Conservation (phyloP, 2,113 vertebrate genomes). For the Podiceps cristatus region DNA sequence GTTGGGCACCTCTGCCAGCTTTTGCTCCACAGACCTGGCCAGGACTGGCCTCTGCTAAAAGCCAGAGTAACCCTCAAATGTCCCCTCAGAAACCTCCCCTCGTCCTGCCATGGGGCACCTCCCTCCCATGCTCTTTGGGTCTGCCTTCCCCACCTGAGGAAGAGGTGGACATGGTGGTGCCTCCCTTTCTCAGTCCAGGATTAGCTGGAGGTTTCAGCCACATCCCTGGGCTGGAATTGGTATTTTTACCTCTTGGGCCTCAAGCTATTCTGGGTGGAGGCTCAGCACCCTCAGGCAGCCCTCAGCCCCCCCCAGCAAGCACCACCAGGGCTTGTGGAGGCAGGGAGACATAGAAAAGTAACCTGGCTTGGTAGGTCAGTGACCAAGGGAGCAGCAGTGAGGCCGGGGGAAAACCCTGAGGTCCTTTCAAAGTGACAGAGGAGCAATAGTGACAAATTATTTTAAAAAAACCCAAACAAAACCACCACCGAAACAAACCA, state of each 20-base stretch:
- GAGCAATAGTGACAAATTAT: neutral
- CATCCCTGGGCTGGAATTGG: neutral
- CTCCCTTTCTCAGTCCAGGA: neutral
- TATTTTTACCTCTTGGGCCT: neutral
- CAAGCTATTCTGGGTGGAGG: neutral
- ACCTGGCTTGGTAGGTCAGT: neutral
- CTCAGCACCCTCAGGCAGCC: neutral
- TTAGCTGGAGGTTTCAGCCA: neutral
- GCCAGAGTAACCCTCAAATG: neutral
- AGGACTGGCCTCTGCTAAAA: neutral
- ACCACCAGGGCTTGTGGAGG: neutral
- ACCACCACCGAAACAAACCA: too few species aligned
- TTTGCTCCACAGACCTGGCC: neutral
- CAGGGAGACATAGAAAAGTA: neutral
- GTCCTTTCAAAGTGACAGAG: neutral
- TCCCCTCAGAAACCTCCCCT: neutral
- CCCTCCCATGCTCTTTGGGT: neutral
- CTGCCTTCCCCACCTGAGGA: neutral
- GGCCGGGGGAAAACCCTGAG: neutral
- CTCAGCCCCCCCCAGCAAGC: neutral
- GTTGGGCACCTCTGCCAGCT: neutral
- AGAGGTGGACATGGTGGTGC: fast-evolving
- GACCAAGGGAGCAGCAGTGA: neutral
- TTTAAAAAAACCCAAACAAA: too few species aligned
- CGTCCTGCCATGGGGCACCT: fast-evolving